A percentile compares a stretch with the other conserved stretches of the same genome.
These are phyloP conservation scores for Chionis minor DNA, from an alignment of 2,113 vertebrate genomes.

Conservation along the genomic window DNA sequence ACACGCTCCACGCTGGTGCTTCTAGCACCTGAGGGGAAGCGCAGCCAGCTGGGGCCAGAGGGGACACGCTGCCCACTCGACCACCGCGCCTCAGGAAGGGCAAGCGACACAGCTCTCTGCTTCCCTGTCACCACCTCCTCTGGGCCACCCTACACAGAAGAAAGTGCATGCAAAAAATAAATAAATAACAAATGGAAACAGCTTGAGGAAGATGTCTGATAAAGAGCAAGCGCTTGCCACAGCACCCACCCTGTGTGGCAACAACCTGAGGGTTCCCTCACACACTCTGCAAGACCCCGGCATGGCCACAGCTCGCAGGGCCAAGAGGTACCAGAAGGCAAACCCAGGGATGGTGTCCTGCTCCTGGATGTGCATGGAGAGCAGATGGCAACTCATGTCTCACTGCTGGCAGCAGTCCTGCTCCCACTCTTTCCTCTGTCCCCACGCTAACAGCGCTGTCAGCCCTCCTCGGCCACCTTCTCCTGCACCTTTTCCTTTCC, in stretches of 20 bases:
- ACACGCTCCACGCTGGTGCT: rapidly evolving
- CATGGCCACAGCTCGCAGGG: rapidly evolving
- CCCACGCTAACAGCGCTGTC: rapidly evolving
- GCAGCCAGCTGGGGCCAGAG: background rate
- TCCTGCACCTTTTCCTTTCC: too few relatives aligned
- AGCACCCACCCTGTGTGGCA: background rate
- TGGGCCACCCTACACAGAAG: too few relatives aligned
- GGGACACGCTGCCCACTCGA: rapidly evolving
- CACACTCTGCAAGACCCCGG: rapidly evolving
- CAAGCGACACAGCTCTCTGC: rapidly evolving
- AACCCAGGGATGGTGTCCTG: rapidly evolving
- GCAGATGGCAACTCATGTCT: rapidly evolving
- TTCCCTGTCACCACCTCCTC: background rate
- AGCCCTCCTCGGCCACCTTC: rapidly evolving
- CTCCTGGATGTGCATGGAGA: rapidly evolving
- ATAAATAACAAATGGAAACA: background rate
- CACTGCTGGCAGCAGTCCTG: rapidly evolving
- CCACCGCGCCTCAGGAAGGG: rapidly evolving
- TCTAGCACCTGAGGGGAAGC: background rate
- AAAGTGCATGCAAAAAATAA: background rate
- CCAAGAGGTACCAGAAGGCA: background rate
- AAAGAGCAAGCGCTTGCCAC: background rate
- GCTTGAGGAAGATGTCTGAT: background rate
- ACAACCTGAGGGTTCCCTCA: rapidly evolving
- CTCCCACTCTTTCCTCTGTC: rapidly evolving